These are phyloP conservation scores for Cepaea nemoralis DNA, from an alignment of 1,140 invertebrate species.

Conservation along the genomic window DNA sequence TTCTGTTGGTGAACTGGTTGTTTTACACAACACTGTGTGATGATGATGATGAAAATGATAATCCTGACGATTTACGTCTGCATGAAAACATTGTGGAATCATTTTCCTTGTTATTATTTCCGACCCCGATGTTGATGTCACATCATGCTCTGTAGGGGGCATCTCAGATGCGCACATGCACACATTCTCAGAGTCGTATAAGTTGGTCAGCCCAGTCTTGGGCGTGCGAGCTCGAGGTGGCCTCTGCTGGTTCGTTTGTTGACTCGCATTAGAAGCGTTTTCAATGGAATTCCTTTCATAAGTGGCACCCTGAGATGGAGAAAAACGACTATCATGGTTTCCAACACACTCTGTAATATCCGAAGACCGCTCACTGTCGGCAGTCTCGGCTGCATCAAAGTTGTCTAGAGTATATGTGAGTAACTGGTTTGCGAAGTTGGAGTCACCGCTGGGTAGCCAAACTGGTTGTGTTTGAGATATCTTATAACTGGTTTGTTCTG, in stretches of 20 bases:
- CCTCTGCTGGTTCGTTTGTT: slow-evolving; percentile 37
- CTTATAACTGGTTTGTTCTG: slow-evolving; percentile 13
- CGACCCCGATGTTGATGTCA: neutral
- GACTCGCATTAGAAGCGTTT: slow-evolving; percentile 54
- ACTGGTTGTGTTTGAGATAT: slow-evolving; percentile 21
- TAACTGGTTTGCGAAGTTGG: slow-evolving; percentile 41
- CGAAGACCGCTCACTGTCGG: slow-evolving; percentile 30
- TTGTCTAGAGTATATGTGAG: slow-evolving; percentile 18
- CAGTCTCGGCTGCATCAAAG: neutral
- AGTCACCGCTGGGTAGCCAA: slow-evolving; percentile 43
- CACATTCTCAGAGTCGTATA: slow-evolving; percentile 4
- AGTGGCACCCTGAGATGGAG: neutral
- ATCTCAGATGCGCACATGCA: slow-evolving; percentile 51
- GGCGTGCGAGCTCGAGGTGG: slow-evolving; percentile 49
- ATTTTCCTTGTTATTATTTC: neutral
- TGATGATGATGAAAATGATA: slow-evolving; percentile 1
- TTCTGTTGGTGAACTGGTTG: no score
- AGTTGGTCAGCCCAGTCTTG: slow-evolving; percentile 43
- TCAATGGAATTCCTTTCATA: slow-evolving; percentile 55
- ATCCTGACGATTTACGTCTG: neutral
- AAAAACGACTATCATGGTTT: neutral
- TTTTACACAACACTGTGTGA: no score
- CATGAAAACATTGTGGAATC: neutral
- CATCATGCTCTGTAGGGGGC: slow-evolving; percentile 37
- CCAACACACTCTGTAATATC: neutral